Evolutionary conservation across 1,140 invertebrate genomes (phyloP), one percentile per base, ranked within the genome.

Genomic region (Drosophila rhopaloa): DNA sequence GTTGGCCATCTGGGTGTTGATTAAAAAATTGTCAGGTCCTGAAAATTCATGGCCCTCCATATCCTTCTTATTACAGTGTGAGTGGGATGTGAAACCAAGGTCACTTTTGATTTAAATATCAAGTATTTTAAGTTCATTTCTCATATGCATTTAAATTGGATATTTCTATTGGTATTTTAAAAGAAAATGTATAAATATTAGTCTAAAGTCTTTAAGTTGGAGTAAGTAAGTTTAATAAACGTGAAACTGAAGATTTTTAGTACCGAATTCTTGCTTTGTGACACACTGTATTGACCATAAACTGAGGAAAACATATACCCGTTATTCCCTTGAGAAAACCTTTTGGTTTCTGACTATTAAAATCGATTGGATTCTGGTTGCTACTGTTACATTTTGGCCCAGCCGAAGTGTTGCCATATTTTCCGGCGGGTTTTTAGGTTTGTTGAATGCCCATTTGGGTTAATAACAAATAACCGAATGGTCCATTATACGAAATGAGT

Each of bases 401-500:
- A 16, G 38, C 7, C 62, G 27, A 40, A 54, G 62, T 35, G 35
- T 53, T 14, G 60, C 35, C 46, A 58, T 68, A 59, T 51, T 63
- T 75, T 51, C 56, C 19, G 32, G 35, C 5, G 32, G 43, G 63
- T 50, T 74, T 75, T 63, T 55, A 74, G 58, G 61, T 70, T 83
- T 83, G 73, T 76, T 88, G 79, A 81, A 55, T 44, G 56, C 75
- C 73, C 82, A 77, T 86, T 88, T 79, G 68, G 79, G 83, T 38
- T 79, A 86, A 82, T 86, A 88, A 88, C 70, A 88, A 86, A 88
- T 79, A 88, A 83, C 79, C 76, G 75, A 76, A 88, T 82, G 66
- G 79, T 46, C 59, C 83, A 82, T 79, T 76, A 86, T 72, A 73
- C 70, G 73, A 60, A 81, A 86, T 75, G 76, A 68, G 38, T 46